These are phyloP conservation scores for Drosophila austrosaltans DNA, from an alignment of 2,888 invertebrate species.

Conservation along the genomic window DNA sequence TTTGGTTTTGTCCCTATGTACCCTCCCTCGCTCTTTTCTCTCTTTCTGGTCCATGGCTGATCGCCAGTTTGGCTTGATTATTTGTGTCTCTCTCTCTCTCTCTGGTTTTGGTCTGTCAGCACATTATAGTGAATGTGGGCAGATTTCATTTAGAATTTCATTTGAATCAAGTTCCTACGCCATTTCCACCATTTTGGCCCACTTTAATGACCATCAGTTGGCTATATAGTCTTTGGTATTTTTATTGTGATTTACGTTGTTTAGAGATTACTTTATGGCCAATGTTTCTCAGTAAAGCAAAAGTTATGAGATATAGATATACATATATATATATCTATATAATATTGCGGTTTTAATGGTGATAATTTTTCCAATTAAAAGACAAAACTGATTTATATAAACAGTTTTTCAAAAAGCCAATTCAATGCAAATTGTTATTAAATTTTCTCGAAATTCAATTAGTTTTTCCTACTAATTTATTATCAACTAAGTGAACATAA, in stretches of 20 bases:
- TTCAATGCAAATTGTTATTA: neutral
- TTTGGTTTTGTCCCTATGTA: neutral
- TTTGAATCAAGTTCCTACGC: constrained; percentile 29
- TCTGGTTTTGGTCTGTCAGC: constrained; percentile 50
- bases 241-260: constrained; percentile 57
- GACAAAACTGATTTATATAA: constrained; percentile 14
- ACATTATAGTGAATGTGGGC: constrained; percentile 73
- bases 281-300: constrained; percentile 5
- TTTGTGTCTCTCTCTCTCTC: constrained; percentile 57
- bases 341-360: neutral
- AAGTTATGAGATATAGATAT: constrained; percentile 9
- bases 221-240: constrained; percentile 12
- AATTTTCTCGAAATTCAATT: neutral
- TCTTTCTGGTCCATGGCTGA: constrained; percentile 11
- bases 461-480: constrained; percentile 1
- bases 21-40: constrained; percentile 9
- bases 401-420: neutral
- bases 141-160: constrained; percentile 56
- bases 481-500: constrained; percentile 3
- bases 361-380: constrained; percentile 15
- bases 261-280: constrained; percentile 17
- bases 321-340: neutral
- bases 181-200: neutral
- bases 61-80: constrained; percentile 63
- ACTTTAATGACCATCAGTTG: constrained; percentile 12